These are phyloP conservation scores for Melitaea athalia DNA, from an alignment of 2,888 invertebrate species.

Conservation along the genomic window DNA sequence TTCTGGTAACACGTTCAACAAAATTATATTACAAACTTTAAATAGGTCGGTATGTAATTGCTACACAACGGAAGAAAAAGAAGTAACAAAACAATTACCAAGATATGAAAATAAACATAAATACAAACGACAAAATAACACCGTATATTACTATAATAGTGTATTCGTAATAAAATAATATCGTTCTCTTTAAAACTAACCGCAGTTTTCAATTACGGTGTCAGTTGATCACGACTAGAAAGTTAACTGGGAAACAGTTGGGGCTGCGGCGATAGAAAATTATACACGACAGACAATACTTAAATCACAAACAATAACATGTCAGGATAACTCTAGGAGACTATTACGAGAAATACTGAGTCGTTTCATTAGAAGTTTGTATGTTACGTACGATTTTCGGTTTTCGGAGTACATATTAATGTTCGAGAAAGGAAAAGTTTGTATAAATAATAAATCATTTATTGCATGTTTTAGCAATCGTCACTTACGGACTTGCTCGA, in stretches of 20 bases:
- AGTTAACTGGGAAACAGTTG: conserved; percentile 26
- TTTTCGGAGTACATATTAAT: too few relatives aligned
- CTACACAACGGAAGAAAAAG: neutral
- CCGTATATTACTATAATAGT: neutral
- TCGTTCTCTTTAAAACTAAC: conserved; percentile 20
- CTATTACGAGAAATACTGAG: neutral
- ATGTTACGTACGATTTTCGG: too few relatives aligned
- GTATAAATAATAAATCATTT: too few relatives aligned
- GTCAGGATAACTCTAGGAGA: neutral
- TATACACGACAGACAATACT: conserved; percentile 22
- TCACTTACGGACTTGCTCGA: too few relatives aligned
- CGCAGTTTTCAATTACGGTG: conserved; percentile 34
- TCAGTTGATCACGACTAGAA: conserved; percentile 36
- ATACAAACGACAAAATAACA: neutral
- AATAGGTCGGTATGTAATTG: neutral
- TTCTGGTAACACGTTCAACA: conserved; percentile 5
- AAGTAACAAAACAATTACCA: neutral
- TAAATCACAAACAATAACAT: conserved; percentile 14
- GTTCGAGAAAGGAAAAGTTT: too few relatives aligned
- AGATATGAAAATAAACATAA: conserved; percentile 2
- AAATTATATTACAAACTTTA: neutral
- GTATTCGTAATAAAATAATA: conserved; percentile 14
- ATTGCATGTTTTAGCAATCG: too few relatives aligned
- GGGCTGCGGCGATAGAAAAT: conserved; percentile 22
- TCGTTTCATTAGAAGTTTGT: too few relatives aligned